These are phyloP conservation scores for Uropsilus gracilis DNA, from an alignment of 2,113 vertebrate species.

Conservation along the genomic window DNA sequence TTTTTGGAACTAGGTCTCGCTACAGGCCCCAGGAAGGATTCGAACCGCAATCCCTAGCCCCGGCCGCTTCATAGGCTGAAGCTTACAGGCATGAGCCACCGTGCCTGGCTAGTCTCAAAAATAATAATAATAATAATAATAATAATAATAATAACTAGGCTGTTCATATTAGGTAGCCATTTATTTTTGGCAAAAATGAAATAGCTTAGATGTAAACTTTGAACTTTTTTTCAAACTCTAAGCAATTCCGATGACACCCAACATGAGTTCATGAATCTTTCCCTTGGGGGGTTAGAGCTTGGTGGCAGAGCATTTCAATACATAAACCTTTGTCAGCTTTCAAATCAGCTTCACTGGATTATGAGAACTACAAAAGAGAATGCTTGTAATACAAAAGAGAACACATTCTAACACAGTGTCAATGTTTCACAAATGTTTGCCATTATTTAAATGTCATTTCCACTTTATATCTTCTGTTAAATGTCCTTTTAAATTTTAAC, in stretches of 20 bases:
- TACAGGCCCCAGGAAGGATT: no score
- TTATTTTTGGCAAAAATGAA: slow-evolving; percentile 23
- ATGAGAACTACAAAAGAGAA: not conserved
- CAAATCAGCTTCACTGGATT: not conserved
- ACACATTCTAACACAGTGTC: not conserved
- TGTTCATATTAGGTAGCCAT: slow-evolving; percentile 37
- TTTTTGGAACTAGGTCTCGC: no score
- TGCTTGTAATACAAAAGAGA: not conserved
- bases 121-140: no score
- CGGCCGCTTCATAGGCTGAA: no score
- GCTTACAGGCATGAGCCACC: no score
- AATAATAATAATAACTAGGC: not conserved
- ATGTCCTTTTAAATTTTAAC: slow-evolving; percentile 19
- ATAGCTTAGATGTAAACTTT: not conserved
- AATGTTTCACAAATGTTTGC: not conserved
- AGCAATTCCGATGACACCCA: not conserved
- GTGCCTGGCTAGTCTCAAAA: no score
- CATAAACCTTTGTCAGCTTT: not conserved
- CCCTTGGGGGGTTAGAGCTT: not conserved
- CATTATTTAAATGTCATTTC: slow-evolving; percentile 35
- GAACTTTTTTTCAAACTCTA: slow-evolving; percentile 6
- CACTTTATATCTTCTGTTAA: not conserved
- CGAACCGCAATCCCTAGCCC: no score
- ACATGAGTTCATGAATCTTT: not conserved
- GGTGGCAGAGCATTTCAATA: no score